Percentiles rank a stretch among this genome's conserved stretches.
Conservation (phyloP, 2,888 invertebrate species). For the Torymus tubicola region DNA sequence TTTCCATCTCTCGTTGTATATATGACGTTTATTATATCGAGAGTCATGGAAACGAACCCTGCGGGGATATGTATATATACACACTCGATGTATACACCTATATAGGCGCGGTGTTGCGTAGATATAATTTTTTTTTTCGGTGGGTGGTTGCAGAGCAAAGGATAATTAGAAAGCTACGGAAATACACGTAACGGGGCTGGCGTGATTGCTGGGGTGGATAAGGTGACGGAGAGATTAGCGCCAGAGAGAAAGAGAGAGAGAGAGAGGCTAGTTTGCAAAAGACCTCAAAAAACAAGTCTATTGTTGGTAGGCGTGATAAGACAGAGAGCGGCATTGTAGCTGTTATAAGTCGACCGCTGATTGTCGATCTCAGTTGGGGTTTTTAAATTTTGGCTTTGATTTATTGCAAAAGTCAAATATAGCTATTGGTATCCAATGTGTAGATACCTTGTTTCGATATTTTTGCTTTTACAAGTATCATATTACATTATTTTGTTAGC, state of each 20-base stretch:
- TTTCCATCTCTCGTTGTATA: background rate
- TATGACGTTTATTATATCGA: background rate
- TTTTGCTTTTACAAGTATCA: too few relatives aligned
- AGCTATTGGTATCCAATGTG: too few relatives aligned
- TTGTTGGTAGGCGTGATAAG: conserved; percentile 26
- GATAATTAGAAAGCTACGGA: conserved; percentile 44
- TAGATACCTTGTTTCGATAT: too few relatives aligned
- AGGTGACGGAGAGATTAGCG: background rate
- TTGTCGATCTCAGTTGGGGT: background rate
- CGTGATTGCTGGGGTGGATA: conserved; percentile 19
- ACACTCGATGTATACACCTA: too few relatives aligned
- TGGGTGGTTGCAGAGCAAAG: background rate
- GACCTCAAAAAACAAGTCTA: background rate
- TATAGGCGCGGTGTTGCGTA: too few relatives aligned
- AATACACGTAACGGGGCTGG: conserved; percentile 12
- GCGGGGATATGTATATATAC: too few relatives aligned
- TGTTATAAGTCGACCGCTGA: conserved; percentile 20
- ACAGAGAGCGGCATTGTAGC: conserved; percentile 30
- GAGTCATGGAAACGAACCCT: too few relatives aligned
- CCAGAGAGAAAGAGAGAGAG: background rate
- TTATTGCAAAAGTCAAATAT: too few relatives aligned
- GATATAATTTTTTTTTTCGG: too few relatives aligned
- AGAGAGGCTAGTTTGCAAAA: too few relatives aligned
- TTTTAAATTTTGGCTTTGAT: background rate
- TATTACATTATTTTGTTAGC: too few relatives aligned